A percentile compares a stretch with the other conserved stretches of the same genome.
Conservation (phyloP, 2,113 vertebrate species). For the Daubentonia madagascariensis region DNA sequence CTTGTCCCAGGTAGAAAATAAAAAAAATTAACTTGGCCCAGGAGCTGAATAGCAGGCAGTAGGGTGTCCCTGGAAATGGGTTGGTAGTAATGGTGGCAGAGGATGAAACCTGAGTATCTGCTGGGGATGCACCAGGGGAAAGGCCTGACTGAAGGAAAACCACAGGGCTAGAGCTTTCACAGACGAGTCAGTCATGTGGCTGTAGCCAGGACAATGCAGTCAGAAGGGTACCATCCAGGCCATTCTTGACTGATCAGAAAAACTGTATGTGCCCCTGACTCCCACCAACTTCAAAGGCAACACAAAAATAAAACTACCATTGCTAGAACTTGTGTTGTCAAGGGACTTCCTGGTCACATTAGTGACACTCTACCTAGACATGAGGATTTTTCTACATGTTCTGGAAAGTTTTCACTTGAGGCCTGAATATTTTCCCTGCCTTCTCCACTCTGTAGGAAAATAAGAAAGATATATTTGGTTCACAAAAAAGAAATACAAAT, state of each 20-base stretch:
- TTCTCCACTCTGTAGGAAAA: slow-evolving; percentile 40
- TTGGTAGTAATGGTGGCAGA: background rate
- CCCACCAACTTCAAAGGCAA: background rate
- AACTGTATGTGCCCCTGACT: background rate
- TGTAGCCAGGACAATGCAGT: background rate
- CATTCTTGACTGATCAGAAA: background rate
- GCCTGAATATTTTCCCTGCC: background rate
- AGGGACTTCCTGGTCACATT: background rate
- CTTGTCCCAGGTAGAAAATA: background rate
- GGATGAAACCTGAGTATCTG: background rate
- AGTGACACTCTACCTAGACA: background rate
- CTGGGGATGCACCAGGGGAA: background rate
- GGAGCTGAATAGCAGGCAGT: background rate
- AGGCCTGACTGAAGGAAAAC: background rate
- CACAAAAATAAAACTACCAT: background rate
- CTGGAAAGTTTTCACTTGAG: slow-evolving; percentile 25
- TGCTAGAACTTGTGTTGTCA: background rate
- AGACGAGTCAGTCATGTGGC: background rate
- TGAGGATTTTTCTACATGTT: background rate
- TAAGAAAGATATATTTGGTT: slow-evolving; percentile 12
- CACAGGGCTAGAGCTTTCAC: background rate
- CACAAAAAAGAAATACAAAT: slow-evolving; percentile 23
- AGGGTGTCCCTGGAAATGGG: background rate
- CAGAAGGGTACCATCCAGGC: background rate
- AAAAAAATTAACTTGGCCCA: background rate